A percentile compares a stretch with the other conserved stretches of the same genome.
Evolutionary conservation across 2,797 vertebrate species (phyloP).

Genomic region (Brachyrhaphis roseni): DNA sequence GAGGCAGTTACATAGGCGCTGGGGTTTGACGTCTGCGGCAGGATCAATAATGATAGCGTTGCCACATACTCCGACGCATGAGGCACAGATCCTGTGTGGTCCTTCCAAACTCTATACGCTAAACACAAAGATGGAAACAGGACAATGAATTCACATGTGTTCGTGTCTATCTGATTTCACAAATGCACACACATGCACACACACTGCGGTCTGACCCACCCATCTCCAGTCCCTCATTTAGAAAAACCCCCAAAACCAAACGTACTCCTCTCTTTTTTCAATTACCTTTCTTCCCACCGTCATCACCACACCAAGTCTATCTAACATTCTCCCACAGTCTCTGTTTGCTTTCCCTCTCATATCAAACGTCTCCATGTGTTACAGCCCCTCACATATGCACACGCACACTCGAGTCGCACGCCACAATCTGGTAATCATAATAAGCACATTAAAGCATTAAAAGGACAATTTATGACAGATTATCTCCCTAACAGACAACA

Average conservation of each 20-base stretch:
- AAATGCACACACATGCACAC: constrained; percentile 56
- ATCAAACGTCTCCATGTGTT: constrained; percentile 74
- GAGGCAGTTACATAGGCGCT: constrained; percentile 71
- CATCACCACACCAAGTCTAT: constrained; percentile 61
- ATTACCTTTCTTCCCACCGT: constrained; percentile 76
- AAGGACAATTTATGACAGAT: constrained; percentile 61
- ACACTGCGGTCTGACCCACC: constrained; percentile 70
- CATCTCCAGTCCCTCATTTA: constrained; percentile 74
- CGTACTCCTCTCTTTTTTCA: constrained; percentile 72
- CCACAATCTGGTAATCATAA: constrained; percentile 68
- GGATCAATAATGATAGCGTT: constrained; percentile 75
- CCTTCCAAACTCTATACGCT: constrained; percentile 46
- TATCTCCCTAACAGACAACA: constrained; percentile 55
- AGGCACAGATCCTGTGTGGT: constrained; percentile 74
- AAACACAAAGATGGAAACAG: constrained; percentile 60
- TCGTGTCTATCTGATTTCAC: constrained; percentile 65
- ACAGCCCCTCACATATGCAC: constrained; percentile 41
- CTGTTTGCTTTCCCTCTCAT: constrained; percentile 53
- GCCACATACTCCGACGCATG: constrained; percentile 64
- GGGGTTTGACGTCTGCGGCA: constrained; percentile 70
- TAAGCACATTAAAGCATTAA: constrained; percentile 63
- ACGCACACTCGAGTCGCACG: constrained; percentile 29
- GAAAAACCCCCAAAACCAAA: constrained; percentile 76
- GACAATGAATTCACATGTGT: constrained; percentile 64
- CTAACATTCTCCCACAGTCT: constrained; percentile 68